Conservation (phyloP, 2,797 vertebrate species). For the Aeoliscus strigatus region DNA sequence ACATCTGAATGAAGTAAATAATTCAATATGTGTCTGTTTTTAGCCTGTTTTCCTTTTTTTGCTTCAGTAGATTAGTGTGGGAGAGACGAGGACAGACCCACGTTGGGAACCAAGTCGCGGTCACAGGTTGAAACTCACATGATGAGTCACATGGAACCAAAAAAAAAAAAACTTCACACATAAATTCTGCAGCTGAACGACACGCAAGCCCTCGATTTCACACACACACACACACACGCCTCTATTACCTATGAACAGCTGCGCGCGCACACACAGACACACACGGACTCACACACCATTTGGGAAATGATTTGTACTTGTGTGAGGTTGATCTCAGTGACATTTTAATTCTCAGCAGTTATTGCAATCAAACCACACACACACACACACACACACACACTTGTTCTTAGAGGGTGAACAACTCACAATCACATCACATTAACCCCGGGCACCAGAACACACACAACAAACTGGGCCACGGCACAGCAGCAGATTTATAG, state of each 20-base stretch:
- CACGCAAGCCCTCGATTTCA: slow-evolving; percentile 22
- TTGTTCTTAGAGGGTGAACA: slow-evolving; percentile 33
- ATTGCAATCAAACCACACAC: slow-evolving; percentile 50
- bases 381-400: too few relatives aligned
- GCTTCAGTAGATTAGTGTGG: neutral
- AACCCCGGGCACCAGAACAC: slow-evolving; percentile 54
- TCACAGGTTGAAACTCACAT: slow-evolving; percentile 61
- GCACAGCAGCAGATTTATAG: slow-evolving; percentile 34
- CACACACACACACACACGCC: slow-evolving; percentile 16
- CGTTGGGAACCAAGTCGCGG: slow-evolving; percentile 27
- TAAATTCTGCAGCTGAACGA: slow-evolving; percentile 9
- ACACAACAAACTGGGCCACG: slow-evolving; percentile 45
- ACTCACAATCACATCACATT: slow-evolving; percentile 53
- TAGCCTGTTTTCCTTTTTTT: neutral
- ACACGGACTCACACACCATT: slow-evolving; percentile 4
- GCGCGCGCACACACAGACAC: slow-evolving; percentile 15
- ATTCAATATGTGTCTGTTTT: neutral
- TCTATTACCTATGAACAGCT: slow-evolving; percentile 7
- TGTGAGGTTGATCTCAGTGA: too few relatives aligned
- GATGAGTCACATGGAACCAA: slow-evolving; percentile 45
- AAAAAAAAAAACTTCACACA: neutral
- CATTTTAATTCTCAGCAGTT: slow-evolving; percentile 62
- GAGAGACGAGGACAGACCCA: slow-evolving; percentile 15
- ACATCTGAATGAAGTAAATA: slow-evolving; percentile 21
- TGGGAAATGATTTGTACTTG: slow-evolving; percentile 38